Base-by-base conservation (phyloP, 2,888 invertebrate genomes). In the Acleris emargana region DNA sequence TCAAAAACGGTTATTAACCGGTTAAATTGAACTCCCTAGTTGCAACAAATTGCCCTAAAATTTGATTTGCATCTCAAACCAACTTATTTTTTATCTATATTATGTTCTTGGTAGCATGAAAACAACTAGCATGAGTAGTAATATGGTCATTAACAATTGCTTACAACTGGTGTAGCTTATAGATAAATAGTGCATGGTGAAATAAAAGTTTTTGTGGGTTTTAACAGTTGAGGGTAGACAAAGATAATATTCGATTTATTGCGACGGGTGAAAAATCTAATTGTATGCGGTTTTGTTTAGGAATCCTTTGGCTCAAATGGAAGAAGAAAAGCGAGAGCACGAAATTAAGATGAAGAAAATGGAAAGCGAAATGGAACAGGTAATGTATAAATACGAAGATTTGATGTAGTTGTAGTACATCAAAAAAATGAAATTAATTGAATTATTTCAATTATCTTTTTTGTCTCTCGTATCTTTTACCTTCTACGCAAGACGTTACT, bases 281-380 rank as follows among this genome's bases (percentile, higher is more conserved):
- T 64, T 69, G 88, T 87, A 83, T 84, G 88, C 58, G 43, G n/a
- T 54, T 55, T 43, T 60, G 43, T 91, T 18, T 91, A 97, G 97
- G 95, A 99, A 99, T 93, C 99, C 99, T 54, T 93, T 99, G 83
- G 98, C 99, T 64, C 99, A 99, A 89, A 97, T 99, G 96, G 99
- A 99, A 86, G 99, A 99, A 84, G 99, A 99, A 86, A 98, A 98
- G 86, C 95, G 97, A 68, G 98, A 99, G 80, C 99, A 99, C 78
- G 98, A 99, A 84, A 94, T 95, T 71, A 98, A 98, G 89, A 98
- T 99, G 97, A 99, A 99, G 93, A 99, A 99, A 87, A 98, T 98
- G 98, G 99, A 99, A 88, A 96, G 96, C 50, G 99, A 99, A 89
- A 98, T 99, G 98, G 99, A 99, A 85, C 98, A 98, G 93, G 92